Evolutionary conservation across 2,797 vertebrate species (phyloP).

Genomic region (Otolemur crassicaudatus): DNA sequence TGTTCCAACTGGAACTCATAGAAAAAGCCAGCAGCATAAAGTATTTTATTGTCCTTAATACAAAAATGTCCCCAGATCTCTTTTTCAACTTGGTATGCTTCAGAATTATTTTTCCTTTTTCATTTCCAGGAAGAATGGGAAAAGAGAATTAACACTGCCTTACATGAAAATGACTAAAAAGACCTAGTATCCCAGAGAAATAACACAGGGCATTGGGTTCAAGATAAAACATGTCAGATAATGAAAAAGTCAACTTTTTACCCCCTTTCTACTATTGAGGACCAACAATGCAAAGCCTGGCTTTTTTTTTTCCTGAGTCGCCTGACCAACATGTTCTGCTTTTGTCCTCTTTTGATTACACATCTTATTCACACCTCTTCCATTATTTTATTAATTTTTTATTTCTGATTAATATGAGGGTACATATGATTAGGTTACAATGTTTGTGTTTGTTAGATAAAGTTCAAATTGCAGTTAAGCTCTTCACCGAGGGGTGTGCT

Average conservation of each 20-base stretch:
- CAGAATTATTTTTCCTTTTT: neutral
- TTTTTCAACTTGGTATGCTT: slow-evolving; percentile 23
- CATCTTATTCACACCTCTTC: neutral
- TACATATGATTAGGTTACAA: too few species aligned
- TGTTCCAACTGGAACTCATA: neutral
- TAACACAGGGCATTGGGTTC: neutral
- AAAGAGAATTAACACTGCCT: neutral
- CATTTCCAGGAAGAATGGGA: neutral
- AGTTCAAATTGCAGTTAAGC: too few species aligned
- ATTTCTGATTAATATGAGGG: too few species aligned
- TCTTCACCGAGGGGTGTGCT: too few species aligned
- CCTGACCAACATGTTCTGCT: neutral
- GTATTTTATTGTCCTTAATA: neutral
- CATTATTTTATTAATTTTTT: neutral
- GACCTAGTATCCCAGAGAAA: neutral
- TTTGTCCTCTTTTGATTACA: neutral
- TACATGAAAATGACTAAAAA: slow-evolving; percentile 5
- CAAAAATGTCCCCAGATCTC: slow-evolving; percentile 49
- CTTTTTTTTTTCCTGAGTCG: neutral
- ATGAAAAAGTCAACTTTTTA: neutral
- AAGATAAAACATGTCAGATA: neutral
- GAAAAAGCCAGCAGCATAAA: neutral
- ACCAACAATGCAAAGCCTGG: neutral
- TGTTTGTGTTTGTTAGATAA: too few species aligned
- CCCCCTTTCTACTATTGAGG: neutral